These are phyloP conservation scores for Eupithecia dodoneata DNA, from an alignment of 2,888 invertebrate species.

Conservation along the genomic window DNA sequence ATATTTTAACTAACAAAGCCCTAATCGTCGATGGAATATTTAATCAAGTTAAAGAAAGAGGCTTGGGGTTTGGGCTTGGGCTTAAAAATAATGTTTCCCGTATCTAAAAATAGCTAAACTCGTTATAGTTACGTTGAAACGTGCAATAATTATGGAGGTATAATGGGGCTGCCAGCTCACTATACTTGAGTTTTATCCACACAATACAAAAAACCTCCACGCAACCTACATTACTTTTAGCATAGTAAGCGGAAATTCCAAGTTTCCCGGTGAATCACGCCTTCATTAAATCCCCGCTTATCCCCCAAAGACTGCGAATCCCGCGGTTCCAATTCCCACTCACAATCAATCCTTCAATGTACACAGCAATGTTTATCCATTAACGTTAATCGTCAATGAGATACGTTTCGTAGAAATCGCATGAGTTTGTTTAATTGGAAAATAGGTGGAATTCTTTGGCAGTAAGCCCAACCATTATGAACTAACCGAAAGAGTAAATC, in stretches of 20 bases:
- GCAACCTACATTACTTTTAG: not conserved
- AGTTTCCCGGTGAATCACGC: slow-evolving; percentile 23
- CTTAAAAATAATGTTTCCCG: not conserved
- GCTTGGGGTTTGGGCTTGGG: not conserved
- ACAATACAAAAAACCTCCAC: not conserved
- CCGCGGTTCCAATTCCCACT: slow-evolving; percentile 16
- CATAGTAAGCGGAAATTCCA: slow-evolving; percentile 11
- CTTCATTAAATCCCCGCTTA: slow-evolving; percentile 10
- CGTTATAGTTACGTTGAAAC: not conserved
- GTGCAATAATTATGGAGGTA: not conserved
- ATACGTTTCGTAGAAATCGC: slow-evolving; percentile 19
- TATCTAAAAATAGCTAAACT: not conserved
- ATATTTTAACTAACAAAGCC: not conserved
- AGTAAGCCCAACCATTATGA: not conserved
- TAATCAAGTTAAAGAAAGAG: not conserved
- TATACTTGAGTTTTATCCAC: not conserved
- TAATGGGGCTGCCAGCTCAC: not conserved
- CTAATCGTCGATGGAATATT: not conserved
- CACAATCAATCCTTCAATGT: slow-evolving; percentile 17
- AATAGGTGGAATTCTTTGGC: slow-evolving; percentile 5
- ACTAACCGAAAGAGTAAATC: not conserved
- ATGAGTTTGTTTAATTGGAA: slow-evolving; percentile 20
- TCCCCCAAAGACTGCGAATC: slow-evolving; percentile 15
- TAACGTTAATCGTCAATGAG: slow-evolving; percentile 17
- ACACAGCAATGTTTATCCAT: slow-evolving; percentile 19